Evolutionary conservation across 2,888 invertebrate genomes (phyloP), one percentile per base, ranked within the genome.

Genomic region (Drepana falcataria): DNA sequence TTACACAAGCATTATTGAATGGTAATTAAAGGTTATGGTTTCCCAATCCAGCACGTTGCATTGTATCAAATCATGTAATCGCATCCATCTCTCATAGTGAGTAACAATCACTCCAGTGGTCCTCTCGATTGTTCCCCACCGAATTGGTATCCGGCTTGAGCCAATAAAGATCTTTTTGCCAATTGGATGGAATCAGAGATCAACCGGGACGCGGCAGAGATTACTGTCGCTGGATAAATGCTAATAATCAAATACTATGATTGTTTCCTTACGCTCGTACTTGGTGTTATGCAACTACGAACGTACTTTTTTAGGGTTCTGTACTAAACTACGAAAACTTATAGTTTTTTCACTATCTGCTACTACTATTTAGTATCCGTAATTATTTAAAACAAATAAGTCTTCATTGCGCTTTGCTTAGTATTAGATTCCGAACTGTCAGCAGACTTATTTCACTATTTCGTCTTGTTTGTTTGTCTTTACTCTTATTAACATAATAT

Each of bases 91-190:
- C 61, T 57, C 63, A 63, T 58, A 61, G 64, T 69, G 61, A 72
- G 76, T 77, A 76, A 80, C 80, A 82, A 80, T 79, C 79, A 75
- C 75, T 78, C 69, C 61, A 69, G 69, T 71, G 73, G 77, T 69
- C 74, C 69, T 75, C 73, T 75, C 81, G 77, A 82, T 80, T 82
- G 81, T 81, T 80, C 77, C 73, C 69, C 61, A 54, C 68, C 64
- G 72, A 79, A 80, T 79, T 73, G 75, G 73, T 76, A 75, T 78
- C 78, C 81, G 77, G 75, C 75, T 80, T 81, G 70, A 76, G 75
- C 79, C 83, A 84, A 83, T 85, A 82, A 79, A 83, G 83, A 85
- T 83, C 73, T 80, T 83, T 85, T 82, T 77, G 74, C 79, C 84
- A 81, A 84, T 85, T 79, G 81, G 77, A 71, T 73, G 68, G 77